Percentiles rank a stretch among this genome's conserved stretches.
Evolutionary conservation across 2,888 invertebrate species (phyloP).

Genomic region (Drosophila infuscata): DNA sequence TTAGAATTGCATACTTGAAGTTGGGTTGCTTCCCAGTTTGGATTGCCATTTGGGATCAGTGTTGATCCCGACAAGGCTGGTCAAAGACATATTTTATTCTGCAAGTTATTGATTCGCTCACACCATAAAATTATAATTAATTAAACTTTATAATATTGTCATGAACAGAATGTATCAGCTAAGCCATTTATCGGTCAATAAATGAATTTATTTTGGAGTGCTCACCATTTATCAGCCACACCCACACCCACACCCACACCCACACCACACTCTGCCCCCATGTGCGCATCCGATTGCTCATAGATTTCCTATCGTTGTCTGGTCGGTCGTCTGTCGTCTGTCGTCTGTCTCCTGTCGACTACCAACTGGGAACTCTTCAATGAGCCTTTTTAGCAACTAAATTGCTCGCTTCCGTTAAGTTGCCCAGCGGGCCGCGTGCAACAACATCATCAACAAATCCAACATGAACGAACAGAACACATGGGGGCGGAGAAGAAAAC

Average conservation of each 20-base stretch:
- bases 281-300: background rate
- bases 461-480: background rate
- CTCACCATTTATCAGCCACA: conserved; percentile 1
- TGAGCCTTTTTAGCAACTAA: conserved; percentile 75
- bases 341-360: conserved; percentile 18
- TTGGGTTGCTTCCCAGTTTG: background rate
- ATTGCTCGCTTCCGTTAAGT: conserved; percentile 80
- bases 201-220: conserved; percentile 1
- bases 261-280: background rate
- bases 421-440: conserved; percentile 61
- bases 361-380: conserved; percentile 48
- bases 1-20: background rate
- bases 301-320: conserved; percentile 58
- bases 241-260: background rate
- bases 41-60: background rate
- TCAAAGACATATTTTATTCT: background rate
- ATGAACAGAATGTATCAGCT: background rate
- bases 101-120: background rate
- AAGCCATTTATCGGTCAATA: background rate
- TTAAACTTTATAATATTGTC: background rate
- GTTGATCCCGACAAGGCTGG: background rate
- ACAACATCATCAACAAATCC: conserved; percentile 2
- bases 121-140: background rate
- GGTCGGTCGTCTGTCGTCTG: conserved; percentile 18
- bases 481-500: conserved; percentile 12